Base-by-base conservation (phyloP, 2,797 vertebrate genomes). In the Pangasius macronema region DNA sequence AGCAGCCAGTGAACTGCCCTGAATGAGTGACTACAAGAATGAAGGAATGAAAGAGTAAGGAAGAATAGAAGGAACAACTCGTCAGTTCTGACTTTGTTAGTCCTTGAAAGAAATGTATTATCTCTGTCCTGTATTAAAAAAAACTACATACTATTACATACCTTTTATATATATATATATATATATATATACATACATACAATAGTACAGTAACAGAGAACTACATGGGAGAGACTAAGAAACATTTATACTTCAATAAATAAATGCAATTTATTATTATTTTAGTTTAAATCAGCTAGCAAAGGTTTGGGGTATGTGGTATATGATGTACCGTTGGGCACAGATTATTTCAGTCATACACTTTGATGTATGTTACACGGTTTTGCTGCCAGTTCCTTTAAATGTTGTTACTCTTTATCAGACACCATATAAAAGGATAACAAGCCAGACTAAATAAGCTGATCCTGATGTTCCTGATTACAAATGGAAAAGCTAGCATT, bases 401-500 rank as follows among this genome's bases (percentile, higher is more conserved):
- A 86, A 67, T 77, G 85, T 63, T 90, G 55, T 55, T 63, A 88
- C 72, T 82, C 46, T 67, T 86, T 16, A 89, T 87, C 76, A 87
- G 76, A 67, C 46, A 84, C 83, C 83, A 73, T 42, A 84, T 84
- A 79, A 70, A 88, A 88, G 39, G 61, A 89, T 80, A 87, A 86
- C 55, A 94, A 87, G 14, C 36, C 55, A 80, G 83, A 51, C 80
- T 42, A 59, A 83, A 86, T 85, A 80, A 91, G 82, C 82, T 30
- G 85, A 87, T 70, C 80, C 89, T 82, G 82, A 88, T 87, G 82
- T 82, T 77, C 90, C 89, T 87, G 89, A 92, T 90, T 87, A 91
- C 85, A 92, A 87, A 85, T 85, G 59, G 75, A 87, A 90, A 90
- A 89, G 68, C 84, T 77, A 55, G 87, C 80, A 86, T 55, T 88